Evolutionary conservation across 2,113 vertebrate species (phyloP).

Genomic region (Vireo altiloquus): DNA sequence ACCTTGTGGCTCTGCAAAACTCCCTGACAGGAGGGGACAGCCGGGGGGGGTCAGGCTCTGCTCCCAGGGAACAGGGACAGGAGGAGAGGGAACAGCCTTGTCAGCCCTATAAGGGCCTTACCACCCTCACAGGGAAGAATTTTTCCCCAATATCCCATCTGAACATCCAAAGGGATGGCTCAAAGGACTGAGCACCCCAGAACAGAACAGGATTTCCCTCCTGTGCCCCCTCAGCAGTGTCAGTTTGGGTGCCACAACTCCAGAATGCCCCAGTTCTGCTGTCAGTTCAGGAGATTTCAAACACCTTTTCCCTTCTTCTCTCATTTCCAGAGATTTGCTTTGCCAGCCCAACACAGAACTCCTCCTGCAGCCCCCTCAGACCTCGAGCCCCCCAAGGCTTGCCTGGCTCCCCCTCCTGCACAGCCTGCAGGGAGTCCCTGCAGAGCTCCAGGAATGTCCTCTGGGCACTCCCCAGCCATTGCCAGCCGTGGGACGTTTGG

Average conservation of each 20-base stretch:
- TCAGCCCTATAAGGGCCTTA: neutral
- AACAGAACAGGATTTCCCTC: rapidly evolving
- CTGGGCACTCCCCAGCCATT: rapidly evolving
- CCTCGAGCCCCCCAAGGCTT: neutral
- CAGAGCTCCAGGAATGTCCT: neutral
- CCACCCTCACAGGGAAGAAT: neutral
- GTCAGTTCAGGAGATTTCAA: neutral
- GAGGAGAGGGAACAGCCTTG: neutral
- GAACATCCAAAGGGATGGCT: neutral
- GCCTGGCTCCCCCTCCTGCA: neutral
- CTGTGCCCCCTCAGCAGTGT: neutral
- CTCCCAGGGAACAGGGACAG: neutral
- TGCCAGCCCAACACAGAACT: neutral
- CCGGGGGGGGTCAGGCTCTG: neutral
- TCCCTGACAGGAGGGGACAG: neutral
- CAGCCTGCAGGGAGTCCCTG: neutral
- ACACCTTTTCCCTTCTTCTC: neutral
- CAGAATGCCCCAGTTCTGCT: neutral
- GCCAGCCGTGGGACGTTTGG: rapidly evolving
- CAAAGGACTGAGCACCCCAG: neutral
- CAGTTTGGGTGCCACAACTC: neutral
- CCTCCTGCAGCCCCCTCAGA: neutral
- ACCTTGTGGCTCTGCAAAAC: neutral
- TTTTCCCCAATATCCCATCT: neutral
- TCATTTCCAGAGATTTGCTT: neutral